Base-by-base conservation (phyloP, 2,797 vertebrate genomes). In the Neosilurus mollespiculum region DNA sequence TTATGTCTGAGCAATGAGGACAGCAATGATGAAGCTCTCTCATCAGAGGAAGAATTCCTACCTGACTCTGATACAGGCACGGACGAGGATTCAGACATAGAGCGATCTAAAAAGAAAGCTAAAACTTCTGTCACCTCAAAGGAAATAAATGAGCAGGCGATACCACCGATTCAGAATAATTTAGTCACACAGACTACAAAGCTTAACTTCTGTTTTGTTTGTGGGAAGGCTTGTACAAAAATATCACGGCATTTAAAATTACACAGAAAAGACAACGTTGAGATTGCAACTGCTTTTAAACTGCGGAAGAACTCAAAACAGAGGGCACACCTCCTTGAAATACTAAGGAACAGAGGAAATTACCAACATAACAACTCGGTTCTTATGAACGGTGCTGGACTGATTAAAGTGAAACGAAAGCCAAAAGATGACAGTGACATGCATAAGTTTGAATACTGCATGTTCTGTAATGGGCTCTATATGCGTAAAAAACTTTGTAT, bases 391-490 rank as follows among this genome's bases (percentile, higher is more conserved):
- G 56, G 76, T 43, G 16, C 26, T 4, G 84, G 84, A 34, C n/a
- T 62, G 83, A 66, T 84, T 2, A 87, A 84, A 82, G 80, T 49
- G 20, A 82, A 54, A 2, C 80, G 54, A 69, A 86, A 12, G 37
- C 78, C 85, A 37, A 87, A 82, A 67, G 53, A 26, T 54, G 66
- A 81, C 9, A 76, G 37, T 30, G 56, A 71, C 51, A 24, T 62
- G 59, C 82, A 69, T 71, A 87, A 84, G 3, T 88, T 86, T 80
- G 75, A 89, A 76, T 81, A 88, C 80, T 89, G 81, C 67, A 88
- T 90, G 82, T 54, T 87, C 51, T 90, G 87, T 79, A 84, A 88
- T 85, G 88, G 86, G 9, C 78, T 90, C 54, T 90, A 81, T 65
- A 26, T 88, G n/a, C 73, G 78, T 11, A 88, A 86, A 61, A 65